Evolutionary conservation across 2,797 vertebrate species (phyloP), one percentile per base, ranked within the genome.

Genomic region (Pangasius djambal): DNA sequence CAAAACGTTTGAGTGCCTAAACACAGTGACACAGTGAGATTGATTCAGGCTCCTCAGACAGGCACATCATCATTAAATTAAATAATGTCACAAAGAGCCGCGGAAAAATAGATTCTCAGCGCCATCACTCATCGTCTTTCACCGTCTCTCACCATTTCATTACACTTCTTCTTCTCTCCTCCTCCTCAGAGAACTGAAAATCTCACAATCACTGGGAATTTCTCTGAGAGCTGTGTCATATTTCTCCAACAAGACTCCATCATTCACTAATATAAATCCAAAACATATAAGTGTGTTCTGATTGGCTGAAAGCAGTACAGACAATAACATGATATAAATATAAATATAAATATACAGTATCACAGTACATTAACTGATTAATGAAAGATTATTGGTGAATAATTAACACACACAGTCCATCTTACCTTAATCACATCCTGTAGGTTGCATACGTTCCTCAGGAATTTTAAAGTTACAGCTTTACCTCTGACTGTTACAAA

Each of bases 41-140:
- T 93, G 92, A 93, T 93, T 92, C 89, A 90, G 86, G 63, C 86
- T 91, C 89, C 92, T 90, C 89, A 92, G 91, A 86, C 85, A 87
- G 86, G 88, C 84, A 90, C 90, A 89, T 91, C 88, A 90, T 88
- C 89, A 90, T 92, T 90, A 92, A 86, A 91, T 92, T 89, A 90
- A 92, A 91, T 92, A 91, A 92, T 92, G 89, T 91, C 91, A 92
- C 88, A 88, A 86, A 79, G 57, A 83, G 88, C 90, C 48, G 65
- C 85, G 34, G 85, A 89, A 89, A 94, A 85, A 93, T 95, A 96
- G 96, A 96, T 96, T 96, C 96, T 96, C 70, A 79, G 83, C 48
- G 78, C 83, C 91, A 89, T 91, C 67, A 63, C 79, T 88, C 81
- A 84, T 84, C 25, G 18, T 65, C 59, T 79, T 28, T 44, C 70